These are phyloP conservation scores for Epizoanthus fatuus DNA, from an alignment of 92 coral and sea anemone genomes.

Conservation along the genomic window DNA sequence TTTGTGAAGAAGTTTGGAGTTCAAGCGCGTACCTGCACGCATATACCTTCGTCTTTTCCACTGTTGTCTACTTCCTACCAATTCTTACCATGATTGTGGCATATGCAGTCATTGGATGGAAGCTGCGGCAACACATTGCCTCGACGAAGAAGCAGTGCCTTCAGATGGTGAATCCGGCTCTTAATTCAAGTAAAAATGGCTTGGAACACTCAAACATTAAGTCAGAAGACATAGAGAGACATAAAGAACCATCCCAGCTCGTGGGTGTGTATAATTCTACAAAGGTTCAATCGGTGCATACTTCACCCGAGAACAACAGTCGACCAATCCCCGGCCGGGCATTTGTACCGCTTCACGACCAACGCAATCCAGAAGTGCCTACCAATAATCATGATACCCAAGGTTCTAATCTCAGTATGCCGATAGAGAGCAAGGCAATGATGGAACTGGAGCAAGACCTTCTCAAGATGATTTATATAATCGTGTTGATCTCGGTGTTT, in stretches of 20 bases:
- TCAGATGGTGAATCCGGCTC: background rate
- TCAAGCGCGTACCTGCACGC: background rate
- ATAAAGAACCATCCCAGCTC: too few relatives aligned
- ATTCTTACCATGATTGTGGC: conserved; percentile 68
- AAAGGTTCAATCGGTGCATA: too few relatives aligned
- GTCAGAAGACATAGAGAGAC: background rate
- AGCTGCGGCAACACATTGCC: conserved; percentile 63
- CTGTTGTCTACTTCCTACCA: conserved; percentile 66
- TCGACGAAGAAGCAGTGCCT: background rate
- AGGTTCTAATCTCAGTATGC: background rate
- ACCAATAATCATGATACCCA: too few relatives aligned
- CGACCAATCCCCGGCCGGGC: background rate
- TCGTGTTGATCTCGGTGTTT: conserved; percentile 72
- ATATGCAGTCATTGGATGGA: conserved; percentile 75
- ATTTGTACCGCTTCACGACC: background rate
- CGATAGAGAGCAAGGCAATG: background rate
- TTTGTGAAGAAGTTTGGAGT: conserved; percentile 6
- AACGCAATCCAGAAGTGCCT: background rate
- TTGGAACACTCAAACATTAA: too few relatives aligned
- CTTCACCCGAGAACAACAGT: too few relatives aligned
- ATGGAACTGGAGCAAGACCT: conserved; percentile 75
- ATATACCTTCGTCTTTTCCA: conserved; percentile 49
- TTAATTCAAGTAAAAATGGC: background rate
- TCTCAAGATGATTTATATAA: conserved; percentile 81
- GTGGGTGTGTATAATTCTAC: too few relatives aligned